phyloP scores from a whole-genome alignment of 2,888 invertebrate species.

The Drosophila neotestacea region DNA sequence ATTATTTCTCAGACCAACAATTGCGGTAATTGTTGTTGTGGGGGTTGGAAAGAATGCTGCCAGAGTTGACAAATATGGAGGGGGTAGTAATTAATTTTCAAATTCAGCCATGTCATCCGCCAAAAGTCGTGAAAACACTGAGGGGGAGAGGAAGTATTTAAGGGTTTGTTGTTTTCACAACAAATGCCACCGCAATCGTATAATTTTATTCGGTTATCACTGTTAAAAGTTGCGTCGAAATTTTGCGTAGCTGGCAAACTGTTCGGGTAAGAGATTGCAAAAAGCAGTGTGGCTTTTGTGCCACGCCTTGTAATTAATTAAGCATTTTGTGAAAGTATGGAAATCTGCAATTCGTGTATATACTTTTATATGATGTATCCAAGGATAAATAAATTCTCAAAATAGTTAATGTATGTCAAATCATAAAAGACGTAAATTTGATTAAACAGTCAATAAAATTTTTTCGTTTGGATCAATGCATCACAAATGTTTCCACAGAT shows the following conservation, averaged over 20 bases:
- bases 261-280: neutral
- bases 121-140: slow-evolving; percentile 21
- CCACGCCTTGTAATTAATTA: slow-evolving; percentile 53
- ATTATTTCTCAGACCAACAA: neutral
- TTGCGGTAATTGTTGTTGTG: neutral
- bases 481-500: too few species aligned
- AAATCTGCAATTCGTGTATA: slow-evolving; percentile 46
- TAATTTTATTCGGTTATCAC: slow-evolving; percentile 53
- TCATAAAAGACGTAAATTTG: slow-evolving; percentile 1
- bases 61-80: slow-evolving; percentile 13
- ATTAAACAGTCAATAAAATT: too few species aligned
- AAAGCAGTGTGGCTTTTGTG: slow-evolving; percentile 13
- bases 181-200: slow-evolving; percentile 38
- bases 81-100: slow-evolving; percentile 59
- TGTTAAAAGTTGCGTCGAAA: slow-evolving; percentile 41
- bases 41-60: neutral
- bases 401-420: slow-evolving; percentile 13
- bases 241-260: slow-evolving; percentile 52
- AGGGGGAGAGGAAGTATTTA: slow-evolving; percentile 1
- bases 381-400: slow-evolving; percentile 4
- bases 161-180: slow-evolving; percentile 32
- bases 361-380: neutral
- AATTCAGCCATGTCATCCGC: slow-evolving; percentile 28
- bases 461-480: too few species aligned
- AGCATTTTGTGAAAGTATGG: slow-evolving; percentile 28